Percentiles rank a stretch among this genome's conserved stretches.
Evolutionary conservation across 2,888 invertebrate genomes (phyloP).

Genomic region (Melipona bicolor): DNA sequence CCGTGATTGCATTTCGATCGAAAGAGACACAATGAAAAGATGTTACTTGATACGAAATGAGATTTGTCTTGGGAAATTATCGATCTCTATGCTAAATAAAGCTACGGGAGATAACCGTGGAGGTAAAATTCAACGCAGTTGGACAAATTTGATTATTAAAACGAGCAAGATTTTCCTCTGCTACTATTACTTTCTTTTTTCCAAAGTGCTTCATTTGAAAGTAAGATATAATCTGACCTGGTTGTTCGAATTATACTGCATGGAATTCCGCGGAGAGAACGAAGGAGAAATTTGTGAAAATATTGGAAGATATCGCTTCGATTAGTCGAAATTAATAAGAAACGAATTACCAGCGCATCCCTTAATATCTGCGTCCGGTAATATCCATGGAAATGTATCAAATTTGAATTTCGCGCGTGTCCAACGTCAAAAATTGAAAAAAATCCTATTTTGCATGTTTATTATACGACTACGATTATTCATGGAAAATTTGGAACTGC

Average conservation of each 20-base stretch:
- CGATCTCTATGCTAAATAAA: too few relatives aligned
- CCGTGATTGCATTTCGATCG: too few relatives aligned
- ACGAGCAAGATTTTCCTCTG: background rate
- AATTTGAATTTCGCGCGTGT: background rate
- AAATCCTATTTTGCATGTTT: too few relatives aligned
- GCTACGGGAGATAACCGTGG: too few relatives aligned
- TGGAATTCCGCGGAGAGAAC: background rate
- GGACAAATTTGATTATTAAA: background rate
- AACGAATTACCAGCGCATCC: background rate
- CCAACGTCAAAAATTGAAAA: too few relatives aligned
- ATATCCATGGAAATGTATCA: background rate
- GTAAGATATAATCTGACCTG: background rate
- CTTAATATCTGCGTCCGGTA: background rate
- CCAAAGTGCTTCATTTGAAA: background rate
- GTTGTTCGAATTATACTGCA: background rate
- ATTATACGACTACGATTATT: too few relatives aligned
- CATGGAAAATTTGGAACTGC: too few relatives aligned
- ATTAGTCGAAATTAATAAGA: background rate
- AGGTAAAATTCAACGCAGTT: background rate
- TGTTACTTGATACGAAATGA: too few relatives aligned
- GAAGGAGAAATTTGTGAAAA: background rate
- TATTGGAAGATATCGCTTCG: background rate
- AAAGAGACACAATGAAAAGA: too few relatives aligned
- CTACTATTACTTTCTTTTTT: background rate
- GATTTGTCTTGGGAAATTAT: too few relatives aligned